Evolutionary conservation across 2,888 invertebrate genomes (phyloP).

Genomic region (Melanostoma mellinum): DNA sequence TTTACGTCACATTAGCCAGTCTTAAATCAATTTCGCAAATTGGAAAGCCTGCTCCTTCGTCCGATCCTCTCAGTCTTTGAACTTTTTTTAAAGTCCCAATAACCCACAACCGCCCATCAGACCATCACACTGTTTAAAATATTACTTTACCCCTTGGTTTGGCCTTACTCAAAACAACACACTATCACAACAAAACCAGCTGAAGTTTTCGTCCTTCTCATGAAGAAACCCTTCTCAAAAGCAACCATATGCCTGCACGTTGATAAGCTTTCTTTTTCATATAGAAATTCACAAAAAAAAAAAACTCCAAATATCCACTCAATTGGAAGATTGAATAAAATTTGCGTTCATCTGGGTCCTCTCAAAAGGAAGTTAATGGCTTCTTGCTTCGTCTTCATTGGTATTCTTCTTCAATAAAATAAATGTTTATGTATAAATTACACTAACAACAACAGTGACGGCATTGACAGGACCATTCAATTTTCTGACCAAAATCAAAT

Average conservation of each 20-base stretch:
- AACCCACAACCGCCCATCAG: conserved; percentile 28
- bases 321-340: conserved; percentile 82
- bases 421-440: conserved; percentile 70
- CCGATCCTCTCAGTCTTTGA: conserved; percentile 33
- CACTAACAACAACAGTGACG: conserved; percentile 47
- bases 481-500: conserved; percentile 75
- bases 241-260: conserved; percentile 58
- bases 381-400: conserved; percentile 37
- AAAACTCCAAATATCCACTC: conserved; percentile 75
- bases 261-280: conserved; percentile 74
- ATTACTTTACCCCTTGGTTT: conserved; percentile 42
- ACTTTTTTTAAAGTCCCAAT: conserved; percentile 29
- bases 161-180: conserved; percentile 3
- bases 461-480: conserved; percentile 71
- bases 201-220: background rate
- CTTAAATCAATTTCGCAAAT: conserved; percentile 44
- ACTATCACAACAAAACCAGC: conserved; percentile 35
- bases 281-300: background rate
- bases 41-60: conserved; percentile 5
- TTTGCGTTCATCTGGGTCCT: conserved; percentile 76
- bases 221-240: conserved; percentile 32
- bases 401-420: conserved; percentile 40
- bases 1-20: conserved; percentile 33
- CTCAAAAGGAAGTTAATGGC: conserved; percentile 44
- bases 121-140: conserved; percentile 34